Base-by-base conservation (phyloP, 2,113 vertebrate genomes). In the Aspiorhynchus laticeps region DNA sequence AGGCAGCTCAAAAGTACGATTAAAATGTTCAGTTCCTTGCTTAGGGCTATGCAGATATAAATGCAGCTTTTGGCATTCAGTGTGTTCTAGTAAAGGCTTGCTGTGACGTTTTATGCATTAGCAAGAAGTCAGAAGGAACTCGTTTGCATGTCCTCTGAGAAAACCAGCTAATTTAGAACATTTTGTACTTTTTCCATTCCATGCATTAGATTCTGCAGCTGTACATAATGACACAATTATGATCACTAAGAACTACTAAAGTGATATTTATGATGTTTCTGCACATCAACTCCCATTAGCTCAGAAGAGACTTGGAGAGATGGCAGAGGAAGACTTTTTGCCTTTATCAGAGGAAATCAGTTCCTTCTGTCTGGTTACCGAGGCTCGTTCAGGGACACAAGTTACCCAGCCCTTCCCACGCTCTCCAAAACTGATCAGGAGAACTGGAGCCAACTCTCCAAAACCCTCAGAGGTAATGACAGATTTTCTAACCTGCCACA, bases 361-460 rank as follows among this genome's bases (percentile, higher is more conserved):
- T 48, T 1, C 17, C 19, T 12, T 76, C 74, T 76, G 73, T 65
- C 83, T 89, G 46, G 63, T 82, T 38, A 77, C 83, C 0, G 84
- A 91, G 87, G 91, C 90, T 43, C 86, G 69, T 9, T 77, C 21
- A 14, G 51, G 26, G 0, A 86, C 89, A n/a, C 0, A 28, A 1
- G 78, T 67, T 0, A 86, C 90, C 21, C 93, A 95, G 86, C 93
- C 94, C 1, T 95, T 92, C 83, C 94, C 93, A 2, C 90, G 91
- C 3, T 95, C 94, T 19, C 95, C 94, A 0, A 93, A 93, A 78
- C 87, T 93, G 8, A 84, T 90, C 75, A 89, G 78, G 77, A 95
- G 90, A 85, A 8, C 84, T 0, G 85, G 81, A n/a, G 71, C 81
- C 0, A 15, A 61, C 56, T 53, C 84, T 0, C 77, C 12, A 19